phyloP scores from a whole-genome alignment of 2,797 vertebrate genomes.

The Stomatorhinus walkeri region DNA sequence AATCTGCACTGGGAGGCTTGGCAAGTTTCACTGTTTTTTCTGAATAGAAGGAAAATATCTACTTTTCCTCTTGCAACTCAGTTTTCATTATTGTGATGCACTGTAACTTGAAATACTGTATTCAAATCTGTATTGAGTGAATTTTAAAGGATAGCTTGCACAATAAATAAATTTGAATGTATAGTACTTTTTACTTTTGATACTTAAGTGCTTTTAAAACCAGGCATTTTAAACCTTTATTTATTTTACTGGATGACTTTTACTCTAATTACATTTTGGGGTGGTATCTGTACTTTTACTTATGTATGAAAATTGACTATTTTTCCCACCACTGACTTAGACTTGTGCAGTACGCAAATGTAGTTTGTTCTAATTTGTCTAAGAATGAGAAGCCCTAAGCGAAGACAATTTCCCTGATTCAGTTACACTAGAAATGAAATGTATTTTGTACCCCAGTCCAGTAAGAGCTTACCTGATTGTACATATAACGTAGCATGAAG shows the following conservation, averaged over 20 bases:
- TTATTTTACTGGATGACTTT: neutral
- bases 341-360: neutral
- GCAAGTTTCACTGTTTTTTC: neutral
- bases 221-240: neutral
- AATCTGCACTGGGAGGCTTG: neutral
- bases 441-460: neutral
- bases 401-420: neutral
- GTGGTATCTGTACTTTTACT: neutral
- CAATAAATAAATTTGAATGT: neutral
- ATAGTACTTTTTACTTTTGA: neutral
- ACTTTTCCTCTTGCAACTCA: neutral
- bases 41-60: neutral
- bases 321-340: neutral
- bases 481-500: slow-evolving; percentile 98
- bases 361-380: neutral
- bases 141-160: neutral
- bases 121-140: neutral
- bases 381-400: neutral
- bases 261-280: neutral
- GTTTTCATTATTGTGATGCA: neutral
- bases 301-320: neutral
- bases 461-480: slow-evolving; percentile 70
- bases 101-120: neutral
- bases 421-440: neutral
- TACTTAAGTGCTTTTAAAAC: neutral